Conservation (phyloP, 2,888 invertebrate genomes). For the Microplitis manilae region DNA sequence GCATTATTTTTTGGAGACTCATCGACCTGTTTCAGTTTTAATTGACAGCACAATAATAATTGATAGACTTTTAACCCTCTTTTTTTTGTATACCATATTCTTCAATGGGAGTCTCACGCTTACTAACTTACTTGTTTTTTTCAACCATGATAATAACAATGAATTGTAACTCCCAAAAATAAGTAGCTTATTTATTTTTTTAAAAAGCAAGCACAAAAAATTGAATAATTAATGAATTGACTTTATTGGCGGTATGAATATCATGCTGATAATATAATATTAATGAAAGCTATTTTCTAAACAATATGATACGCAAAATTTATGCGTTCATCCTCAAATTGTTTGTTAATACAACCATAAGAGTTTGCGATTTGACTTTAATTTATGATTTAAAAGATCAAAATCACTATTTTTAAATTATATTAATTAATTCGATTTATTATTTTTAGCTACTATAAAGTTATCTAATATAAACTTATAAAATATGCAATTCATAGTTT, state of each 20-base stretch:
- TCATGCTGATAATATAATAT: background rate
- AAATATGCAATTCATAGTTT: background rate
- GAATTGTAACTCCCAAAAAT: background rate
- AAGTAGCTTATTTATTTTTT: background rate
- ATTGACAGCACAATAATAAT: no score
- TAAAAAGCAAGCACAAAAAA: slow-evolving; percentile 1
- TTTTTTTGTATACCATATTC: no score
- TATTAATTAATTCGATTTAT: background rate
- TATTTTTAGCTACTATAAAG: background rate
- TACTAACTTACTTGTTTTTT: no score
- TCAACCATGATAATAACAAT: background rate
- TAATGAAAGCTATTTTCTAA: background rate
- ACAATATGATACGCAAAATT: slow-evolving; percentile 23
- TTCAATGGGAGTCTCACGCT: no score
- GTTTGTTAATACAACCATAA: slow-evolving; percentile 62
- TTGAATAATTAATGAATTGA: slow-evolving; percentile 18
- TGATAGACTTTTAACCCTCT: no score
- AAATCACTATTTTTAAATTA: background rate
- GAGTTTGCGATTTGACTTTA: slow-evolving; percentile 60
- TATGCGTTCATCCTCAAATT: slow-evolving; percentile 27
- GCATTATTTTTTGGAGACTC: no score
- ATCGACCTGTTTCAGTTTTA: no score
- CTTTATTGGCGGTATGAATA: background rate
- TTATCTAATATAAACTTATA: background rate
- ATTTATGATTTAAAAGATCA: slow-evolving; percentile 23